Conservation (phyloP, 2,113 vertebrate genomes). For the Suncus etruscus region DNA sequence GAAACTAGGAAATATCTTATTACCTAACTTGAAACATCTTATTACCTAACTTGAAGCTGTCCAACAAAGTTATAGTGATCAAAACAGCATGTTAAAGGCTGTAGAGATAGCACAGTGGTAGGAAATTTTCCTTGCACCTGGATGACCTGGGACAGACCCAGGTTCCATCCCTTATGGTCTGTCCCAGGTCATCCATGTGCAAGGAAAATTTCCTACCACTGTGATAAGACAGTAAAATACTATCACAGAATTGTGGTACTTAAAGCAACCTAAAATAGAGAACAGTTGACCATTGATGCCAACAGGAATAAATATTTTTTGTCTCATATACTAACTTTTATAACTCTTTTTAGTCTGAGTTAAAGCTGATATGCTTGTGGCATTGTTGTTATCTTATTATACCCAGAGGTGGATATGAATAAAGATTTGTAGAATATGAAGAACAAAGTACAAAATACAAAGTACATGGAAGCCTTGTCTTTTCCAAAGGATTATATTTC, state of each 20-base stretch:
- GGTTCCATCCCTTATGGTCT: too few species aligned
- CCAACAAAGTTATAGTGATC: too few species aligned
- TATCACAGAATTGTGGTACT: constrained; percentile 7
- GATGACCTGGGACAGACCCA: too few species aligned
- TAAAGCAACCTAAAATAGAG: background rate
- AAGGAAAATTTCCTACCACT: too few species aligned
- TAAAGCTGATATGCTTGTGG: constrained; percentile 40
- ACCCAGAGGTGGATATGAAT: constrained; percentile 66
- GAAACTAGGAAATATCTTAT: too few species aligned
- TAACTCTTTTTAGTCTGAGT: constrained; percentile 55
- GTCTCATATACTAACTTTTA: constrained; percentile 54
- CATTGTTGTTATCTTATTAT: constrained; percentile 56
- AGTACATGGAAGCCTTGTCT: constrained; percentile 6
- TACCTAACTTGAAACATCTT: too few species aligned
- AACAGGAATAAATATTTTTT: background rate
- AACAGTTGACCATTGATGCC: background rate
- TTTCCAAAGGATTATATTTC: constrained; percentile 15
- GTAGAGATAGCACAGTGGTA: too few species aligned
- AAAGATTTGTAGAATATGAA: constrained; percentile 72
- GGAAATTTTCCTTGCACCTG: too few species aligned
- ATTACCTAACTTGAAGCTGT: too few species aligned
- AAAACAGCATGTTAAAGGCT: too few species aligned
- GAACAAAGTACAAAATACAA: constrained; percentile 56
- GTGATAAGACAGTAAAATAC: background rate
- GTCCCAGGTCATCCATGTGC: too few species aligned